These are phyloP conservation scores for Neogale vison DNA, from an alignment of 2,113 vertebrate genomes.

Conservation along the genomic window DNA sequence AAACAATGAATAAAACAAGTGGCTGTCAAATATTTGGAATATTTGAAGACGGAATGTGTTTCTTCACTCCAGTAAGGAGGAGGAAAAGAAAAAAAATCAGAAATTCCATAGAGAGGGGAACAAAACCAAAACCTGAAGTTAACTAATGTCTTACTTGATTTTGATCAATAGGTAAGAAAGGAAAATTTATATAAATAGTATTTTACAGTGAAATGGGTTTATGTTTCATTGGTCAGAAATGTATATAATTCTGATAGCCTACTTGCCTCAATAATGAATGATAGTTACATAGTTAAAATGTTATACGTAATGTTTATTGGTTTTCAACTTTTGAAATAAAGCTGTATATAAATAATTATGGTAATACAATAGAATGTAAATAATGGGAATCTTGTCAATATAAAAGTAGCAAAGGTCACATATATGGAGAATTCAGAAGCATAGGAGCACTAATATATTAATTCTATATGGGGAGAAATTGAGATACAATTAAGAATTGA, in stretches of 20 bases:
- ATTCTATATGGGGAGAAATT: background rate
- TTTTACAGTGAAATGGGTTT: background rate
- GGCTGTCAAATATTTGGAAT: background rate
- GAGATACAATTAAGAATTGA: background rate
- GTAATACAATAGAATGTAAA: background rate
- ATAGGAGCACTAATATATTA: background rate
- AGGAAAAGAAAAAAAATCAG: background rate
- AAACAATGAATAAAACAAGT: background rate
- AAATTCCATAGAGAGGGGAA: background rate
- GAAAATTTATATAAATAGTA: background rate
- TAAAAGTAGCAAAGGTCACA: background rate
- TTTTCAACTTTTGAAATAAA: conserved; percentile 24
- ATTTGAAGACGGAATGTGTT: background rate
- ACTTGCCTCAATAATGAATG: background rate
- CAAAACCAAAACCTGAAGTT: background rate
- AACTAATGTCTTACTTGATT: background rate
- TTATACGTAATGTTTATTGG: background rate
- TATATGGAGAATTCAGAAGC: background rate
- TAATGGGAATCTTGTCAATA: background rate
- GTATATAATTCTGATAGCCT: background rate
- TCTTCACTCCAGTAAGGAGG: background rate
- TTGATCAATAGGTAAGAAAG: background rate
- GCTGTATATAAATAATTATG: background rate
- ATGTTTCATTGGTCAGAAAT: background rate
- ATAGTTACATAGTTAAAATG: background rate